Percentiles rank a stretch among this genome's conserved stretches.
Evolutionary conservation across 2,797 vertebrate genomes (phyloP).

Genomic region (Eospalax fontanierii): DNA sequence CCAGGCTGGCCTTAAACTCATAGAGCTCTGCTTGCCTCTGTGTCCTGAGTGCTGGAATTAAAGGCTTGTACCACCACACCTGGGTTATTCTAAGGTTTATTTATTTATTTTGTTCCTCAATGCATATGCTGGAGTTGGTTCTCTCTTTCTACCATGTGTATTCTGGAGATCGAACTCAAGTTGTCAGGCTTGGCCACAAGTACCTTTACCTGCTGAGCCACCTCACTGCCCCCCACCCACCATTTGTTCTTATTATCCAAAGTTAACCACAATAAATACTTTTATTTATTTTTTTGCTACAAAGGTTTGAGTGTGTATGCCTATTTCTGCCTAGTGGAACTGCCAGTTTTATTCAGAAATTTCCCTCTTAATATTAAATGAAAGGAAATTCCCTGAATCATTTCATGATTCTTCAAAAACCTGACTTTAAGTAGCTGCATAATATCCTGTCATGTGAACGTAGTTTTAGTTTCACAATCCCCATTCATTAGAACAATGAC

Average conservation of each 20-base stretch:
- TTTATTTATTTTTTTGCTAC: conserved; percentile 4
- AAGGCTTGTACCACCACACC: no score
- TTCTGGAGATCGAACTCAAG: not conserved
- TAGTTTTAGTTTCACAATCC: not conserved
- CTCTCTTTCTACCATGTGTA: not conserved
- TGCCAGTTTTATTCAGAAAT: conserved; percentile 21
- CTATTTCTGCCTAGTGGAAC: conserved; percentile 24
- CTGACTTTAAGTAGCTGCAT: not conserved
- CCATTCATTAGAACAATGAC: not conserved
- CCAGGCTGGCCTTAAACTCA: no score
- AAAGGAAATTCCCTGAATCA: conserved; percentile 47
- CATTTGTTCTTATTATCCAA: not conserved
- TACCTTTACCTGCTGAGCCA: not conserved
- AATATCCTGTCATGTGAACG: not conserved
- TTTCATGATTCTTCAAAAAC: conserved; percentile 38
- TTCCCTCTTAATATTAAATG: conserved; percentile 21
- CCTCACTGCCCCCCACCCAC: not conserved
- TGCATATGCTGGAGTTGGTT: not conserved
- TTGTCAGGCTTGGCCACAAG: not conserved
- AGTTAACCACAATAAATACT: not conserved
- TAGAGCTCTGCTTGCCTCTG: no score
- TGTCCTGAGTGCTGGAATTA: no score
- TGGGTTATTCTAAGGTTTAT: not conserved
- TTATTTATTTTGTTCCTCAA: not conserved
- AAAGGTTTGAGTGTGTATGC: not conserved